Evolutionary conservation across 2,113 vertebrate species (phyloP).

Genomic region (Heptranchias perlo): DNA sequence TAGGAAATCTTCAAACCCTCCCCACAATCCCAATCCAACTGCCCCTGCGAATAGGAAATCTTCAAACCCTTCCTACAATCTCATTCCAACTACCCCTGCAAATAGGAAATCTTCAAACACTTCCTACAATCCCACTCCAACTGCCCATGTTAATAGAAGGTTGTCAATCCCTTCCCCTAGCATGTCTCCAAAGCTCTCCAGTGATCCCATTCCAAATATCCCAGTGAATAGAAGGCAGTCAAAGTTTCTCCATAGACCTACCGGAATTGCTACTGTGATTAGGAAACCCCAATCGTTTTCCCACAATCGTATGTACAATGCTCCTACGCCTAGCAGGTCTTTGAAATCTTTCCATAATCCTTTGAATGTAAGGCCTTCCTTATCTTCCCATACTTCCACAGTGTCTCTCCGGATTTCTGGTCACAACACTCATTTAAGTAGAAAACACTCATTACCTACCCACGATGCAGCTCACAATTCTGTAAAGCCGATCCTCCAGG

Average conservation of each 20-base stretch:
- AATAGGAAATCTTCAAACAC: neutral
- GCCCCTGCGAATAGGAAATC: neutral
- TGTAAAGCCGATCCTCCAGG: neutral
- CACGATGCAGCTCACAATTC: too few species aligned
- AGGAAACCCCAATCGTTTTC: neutral
- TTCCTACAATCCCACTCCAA: neutral
- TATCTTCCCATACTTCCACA: neutral
- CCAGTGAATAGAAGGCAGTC: neutral
- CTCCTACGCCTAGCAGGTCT: too few species aligned
- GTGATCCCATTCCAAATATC: neutral
- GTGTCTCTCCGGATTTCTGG: neutral
- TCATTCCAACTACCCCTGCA: neutral
- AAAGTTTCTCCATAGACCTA: neutral
- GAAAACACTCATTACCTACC: neutral
- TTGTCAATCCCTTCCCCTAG: neutral
- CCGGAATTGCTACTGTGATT: neutral
- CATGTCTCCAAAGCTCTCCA: neutral
- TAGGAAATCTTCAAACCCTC: neutral
- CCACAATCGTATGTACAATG: neutral
- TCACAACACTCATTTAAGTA: neutral
- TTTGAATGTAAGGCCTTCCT: neutral
- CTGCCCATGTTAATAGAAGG: neutral
- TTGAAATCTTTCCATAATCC: neutral
- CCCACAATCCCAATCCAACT: neutral
- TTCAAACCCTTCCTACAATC: neutral